A percentile compares a stretch with the other conserved stretches of the same genome.
Evolutionary conservation across 2,113 vertebrate species (phyloP).

Genomic region (Oncorhynchus gorbuscha): DNA sequence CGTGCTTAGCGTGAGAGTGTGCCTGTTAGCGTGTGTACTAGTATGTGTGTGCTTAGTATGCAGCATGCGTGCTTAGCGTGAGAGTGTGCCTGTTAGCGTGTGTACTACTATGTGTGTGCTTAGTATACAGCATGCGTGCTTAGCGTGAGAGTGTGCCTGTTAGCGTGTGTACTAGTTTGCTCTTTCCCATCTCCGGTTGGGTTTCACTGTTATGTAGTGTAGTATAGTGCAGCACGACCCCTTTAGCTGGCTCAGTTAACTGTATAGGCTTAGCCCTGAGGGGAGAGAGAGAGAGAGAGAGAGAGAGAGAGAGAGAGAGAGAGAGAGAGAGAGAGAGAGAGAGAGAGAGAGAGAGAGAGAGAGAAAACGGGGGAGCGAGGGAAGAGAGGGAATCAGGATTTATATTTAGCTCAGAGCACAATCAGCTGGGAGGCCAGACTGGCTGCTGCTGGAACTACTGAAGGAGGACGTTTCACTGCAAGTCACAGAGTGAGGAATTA

Average conservation of each 20-base stretch:
- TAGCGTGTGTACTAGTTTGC: slow-evolving; percentile 41
- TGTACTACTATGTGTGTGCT: not conserved
- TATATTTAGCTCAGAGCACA: slow-evolving; percentile 53
- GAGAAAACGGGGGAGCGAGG: not conserved
- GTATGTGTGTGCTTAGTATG: slow-evolving; percentile 22
- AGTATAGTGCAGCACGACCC: slow-evolving; percentile 35
- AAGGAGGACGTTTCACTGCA: not conserved
- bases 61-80: no score
- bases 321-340: slow-evolving; percentile 1
- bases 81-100: slow-evolving; percentile 31
- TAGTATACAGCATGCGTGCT: not conserved
- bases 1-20: slow-evolving; percentile 23
- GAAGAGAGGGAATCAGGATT: slow-evolving; percentile 32
- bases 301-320: not conserved
- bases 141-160: slow-evolving; percentile 33
- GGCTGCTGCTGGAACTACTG: no score
- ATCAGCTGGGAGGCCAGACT: slow-evolving; percentile 37
- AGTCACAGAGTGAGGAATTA: slow-evolving; percentile 23
- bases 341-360: not conserved
- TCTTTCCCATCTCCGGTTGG: slow-evolving; percentile 26
- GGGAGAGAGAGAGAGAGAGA: slow-evolving; percentile 8
- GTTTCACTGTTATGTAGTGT: slow-evolving; percentile 5
- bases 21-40: slow-evolving; percentile 40
- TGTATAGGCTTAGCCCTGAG: slow-evolving; percentile 32
- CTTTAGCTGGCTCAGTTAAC: slow-evolving; percentile 29